phyloP scores from a whole-genome alignment of 2,888 invertebrate species.

The Ormyrus nitidulus region DNA sequence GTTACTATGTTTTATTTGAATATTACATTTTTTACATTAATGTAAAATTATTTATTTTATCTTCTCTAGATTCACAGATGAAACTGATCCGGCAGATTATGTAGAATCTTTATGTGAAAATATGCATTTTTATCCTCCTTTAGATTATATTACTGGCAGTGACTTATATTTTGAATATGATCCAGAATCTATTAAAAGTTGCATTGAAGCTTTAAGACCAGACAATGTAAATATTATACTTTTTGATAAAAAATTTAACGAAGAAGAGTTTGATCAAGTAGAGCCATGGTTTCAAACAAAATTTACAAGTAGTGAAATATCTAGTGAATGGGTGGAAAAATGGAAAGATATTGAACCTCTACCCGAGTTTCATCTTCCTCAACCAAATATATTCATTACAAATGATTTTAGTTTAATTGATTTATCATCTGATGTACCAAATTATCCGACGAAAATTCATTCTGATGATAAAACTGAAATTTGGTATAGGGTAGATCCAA shows the following conservation, averaged over 20 bases:
- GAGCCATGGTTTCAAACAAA: conserved; percentile 92
- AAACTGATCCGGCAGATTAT: conserved; percentile 84
- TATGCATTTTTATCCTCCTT: conserved; percentile 88
- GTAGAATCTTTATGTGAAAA: conserved; percentile 86
- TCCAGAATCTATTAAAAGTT: conserved; percentile 80
- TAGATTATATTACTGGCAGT: conserved; percentile 87
- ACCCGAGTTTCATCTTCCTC: conserved; percentile 82
- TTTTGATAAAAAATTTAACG: conserved; percentile 79
- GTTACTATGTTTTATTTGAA: conserved; percentile 54
- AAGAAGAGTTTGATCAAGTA: conserved; percentile 79
- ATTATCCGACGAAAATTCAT: conserved; percentile 79
- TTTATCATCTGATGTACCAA: conserved; percentile 71
- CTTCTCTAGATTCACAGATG: conserved; percentile 83
- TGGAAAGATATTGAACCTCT: conserved; percentile 80
- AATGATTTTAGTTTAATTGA: conserved; percentile 82
- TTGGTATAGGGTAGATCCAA: conserved; percentile 91
- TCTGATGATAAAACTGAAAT: conserved; percentile 80
- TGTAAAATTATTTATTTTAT: no score
- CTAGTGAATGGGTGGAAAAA: conserved; percentile 79
- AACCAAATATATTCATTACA: conserved; percentile 84
- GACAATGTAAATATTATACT: conserved; percentile 84
- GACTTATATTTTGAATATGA: conserved; percentile 87
- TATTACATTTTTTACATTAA: background rate
- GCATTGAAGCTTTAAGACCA: conserved; percentile 80
- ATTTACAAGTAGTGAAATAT: conserved; percentile 82